phyloP scores from a whole-genome alignment of 23 tunicate genomes.

The Trididemnum miniatum region DNA sequence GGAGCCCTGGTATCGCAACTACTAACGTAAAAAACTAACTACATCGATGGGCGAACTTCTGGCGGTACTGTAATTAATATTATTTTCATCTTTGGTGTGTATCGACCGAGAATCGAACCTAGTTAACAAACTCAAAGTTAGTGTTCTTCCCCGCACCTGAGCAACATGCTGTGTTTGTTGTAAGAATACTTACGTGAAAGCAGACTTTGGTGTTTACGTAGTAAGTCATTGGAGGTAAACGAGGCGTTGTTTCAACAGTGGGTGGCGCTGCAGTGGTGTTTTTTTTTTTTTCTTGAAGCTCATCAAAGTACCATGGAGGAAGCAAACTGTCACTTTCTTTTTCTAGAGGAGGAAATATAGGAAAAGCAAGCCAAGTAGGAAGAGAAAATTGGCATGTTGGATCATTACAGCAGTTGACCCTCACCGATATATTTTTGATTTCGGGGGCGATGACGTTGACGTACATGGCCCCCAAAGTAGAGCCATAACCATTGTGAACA shows the following conservation, averaged over 20 bases:
- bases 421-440: conserved; percentile 16
- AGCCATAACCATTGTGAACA: conserved; percentile 30
- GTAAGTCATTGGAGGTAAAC: not conserved
- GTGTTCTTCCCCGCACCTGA: no score
- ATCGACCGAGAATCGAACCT: no score
- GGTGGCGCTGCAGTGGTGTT: conserved; percentile 1
- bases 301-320: conserved; percentile 13
- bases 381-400: not conserved
- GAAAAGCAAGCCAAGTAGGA: not conserved
- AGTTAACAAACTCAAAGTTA: no score
- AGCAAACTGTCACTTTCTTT: not conserved
- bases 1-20: no score
- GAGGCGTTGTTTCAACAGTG: not conserved
- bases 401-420: not conserved
- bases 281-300: not conserved
- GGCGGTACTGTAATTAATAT: no score
- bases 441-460: conserved; percentile 23
- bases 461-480: not conserved
- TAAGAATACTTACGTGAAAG: conserved; percentile 42
- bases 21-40: no score
- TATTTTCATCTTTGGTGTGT: no score
- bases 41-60: no score
- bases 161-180: no score
- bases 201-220: conserved; percentile 32
- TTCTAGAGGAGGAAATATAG: not conserved